Base-by-base conservation (phyloP, 1,140 invertebrate species). In the Drosophila obscura region DNA sequence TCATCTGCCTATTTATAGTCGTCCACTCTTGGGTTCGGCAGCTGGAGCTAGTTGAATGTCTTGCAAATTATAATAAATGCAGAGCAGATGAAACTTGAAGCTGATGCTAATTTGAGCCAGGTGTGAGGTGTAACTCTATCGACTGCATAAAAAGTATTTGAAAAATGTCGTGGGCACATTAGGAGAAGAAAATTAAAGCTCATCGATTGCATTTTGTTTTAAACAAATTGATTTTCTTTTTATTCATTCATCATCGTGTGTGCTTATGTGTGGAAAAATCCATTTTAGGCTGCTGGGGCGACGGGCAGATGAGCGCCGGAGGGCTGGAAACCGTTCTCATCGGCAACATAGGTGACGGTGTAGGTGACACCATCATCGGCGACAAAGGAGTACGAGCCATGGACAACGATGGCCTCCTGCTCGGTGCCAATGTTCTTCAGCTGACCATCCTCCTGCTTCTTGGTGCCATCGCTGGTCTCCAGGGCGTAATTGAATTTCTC, bases 261-360 rank as follows among this genome's bases (percentile, higher is more conserved):
- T 43, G 31, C 44, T 11, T 15, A n/a, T 43, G 28, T 35, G 62
- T 31, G 13, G 15, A 15, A n/a, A 24, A 56, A 13, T 13, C 35
- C 24, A 63, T n/a, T 53, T 77, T 79, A 73, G n/a, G 67, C 77
- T 22, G 44, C 45, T 15, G 79, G 74, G 24, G 95, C 95, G 11
- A 87, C 82, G 31, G 90, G 90, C n/a, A 95, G 74, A 91, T 95
- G 94, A 41, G 92, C 94, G 13, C 94, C 94, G 59, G 91, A 48
- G 2, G 95, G 94, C 65, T 94, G 94, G 93, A 94, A 96, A 35
- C 96, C 96, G 69, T 95, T 95, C 91, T 90, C 78, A 76, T 85
- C 85, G 55, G 88, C 88, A 22, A 81, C 28, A 22, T 90, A 90
- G 57, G 6, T 75, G 44, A 90, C 51, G 7, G 51, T 53, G 69